phyloP scores from a whole-genome alignment of 2,888 invertebrate species.

The Omphaloscelis lunosa region DNA sequence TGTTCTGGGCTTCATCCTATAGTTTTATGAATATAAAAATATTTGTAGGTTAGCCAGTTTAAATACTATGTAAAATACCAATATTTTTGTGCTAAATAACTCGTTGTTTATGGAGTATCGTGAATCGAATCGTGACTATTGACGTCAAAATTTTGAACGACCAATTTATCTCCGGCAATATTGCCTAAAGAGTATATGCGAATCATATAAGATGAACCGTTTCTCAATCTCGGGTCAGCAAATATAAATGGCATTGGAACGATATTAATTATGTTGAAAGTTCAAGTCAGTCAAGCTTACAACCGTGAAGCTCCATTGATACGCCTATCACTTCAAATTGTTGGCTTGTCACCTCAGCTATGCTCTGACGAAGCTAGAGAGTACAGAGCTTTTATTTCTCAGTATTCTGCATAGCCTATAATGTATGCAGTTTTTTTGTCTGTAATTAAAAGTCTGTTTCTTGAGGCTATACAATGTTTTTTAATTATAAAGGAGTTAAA shows the following conservation, averaged over 20 bases:
- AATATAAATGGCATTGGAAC: slow-evolving; percentile 65
- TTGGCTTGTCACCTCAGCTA: slow-evolving; percentile 54
- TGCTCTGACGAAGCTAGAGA: slow-evolving; percentile 28
- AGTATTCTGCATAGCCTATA: slow-evolving; percentile 2
- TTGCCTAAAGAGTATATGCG: slow-evolving; percentile 29
- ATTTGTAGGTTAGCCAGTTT: neutral
- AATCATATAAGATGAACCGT: slow-evolving; percentile 49
- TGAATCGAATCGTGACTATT: slow-evolving; percentile 25
- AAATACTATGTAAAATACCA: neutral
- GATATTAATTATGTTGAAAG: slow-evolving; percentile 73
- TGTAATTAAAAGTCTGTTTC: slow-evolving; percentile 21
- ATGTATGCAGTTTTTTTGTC: slow-evolving; percentile 2
- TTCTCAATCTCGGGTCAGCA: slow-evolving; percentile 59
- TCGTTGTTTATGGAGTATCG: neutral
- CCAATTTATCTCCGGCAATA: slow-evolving; percentile 33
- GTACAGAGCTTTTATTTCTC: slow-evolving; percentile 19
- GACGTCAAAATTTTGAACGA: slow-evolving; percentile 36
- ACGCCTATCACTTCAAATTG: slow-evolving; percentile 71
- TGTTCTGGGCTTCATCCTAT: neutral
- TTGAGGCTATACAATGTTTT: slow-evolving; percentile 21
- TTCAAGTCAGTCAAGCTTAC: slow-evolving; percentile 68
- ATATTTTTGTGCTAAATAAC: neutral
- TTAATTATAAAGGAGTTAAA: slow-evolving; percentile 33
- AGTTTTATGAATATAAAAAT: neutral
- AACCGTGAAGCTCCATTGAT: slow-evolving; percentile 72